Base-by-base conservation (phyloP, 2,888 invertebrate species). In the Aspidiotus destructor region DNA sequence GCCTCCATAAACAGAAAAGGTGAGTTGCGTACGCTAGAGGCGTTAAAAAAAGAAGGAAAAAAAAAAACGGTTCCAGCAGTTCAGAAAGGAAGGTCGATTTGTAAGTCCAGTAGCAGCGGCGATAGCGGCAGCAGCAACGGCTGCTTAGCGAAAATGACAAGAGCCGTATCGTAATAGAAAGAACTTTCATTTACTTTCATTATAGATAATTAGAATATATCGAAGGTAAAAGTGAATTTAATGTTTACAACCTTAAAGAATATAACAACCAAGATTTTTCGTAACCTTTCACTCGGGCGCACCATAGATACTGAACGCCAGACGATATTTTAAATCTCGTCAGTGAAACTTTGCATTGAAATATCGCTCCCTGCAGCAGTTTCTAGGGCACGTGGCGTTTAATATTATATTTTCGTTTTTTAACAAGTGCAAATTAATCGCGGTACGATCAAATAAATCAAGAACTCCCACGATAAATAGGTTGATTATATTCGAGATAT, bases 141-240 rank as follows among this genome's bases (percentile, higher is more conserved):
- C 54, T 44, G 65, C 55, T 58, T 65, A 57, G 57, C 65, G 58
- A 65, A 65, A 65, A 65, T 65, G 65, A 65, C 65, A 65, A 65
- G 55, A 55, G 17, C 42, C 41, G 55, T 53, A 55, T 28, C 28
- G 63, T 67, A 67, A 60, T 44, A 67, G 60, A 67, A 67, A 55
- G 52, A 67, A 67, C 67, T 67, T 67, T 67, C 67, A 67, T 67
- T 67, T 67, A 67, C 67, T 67, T 67, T 67, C 67, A 67, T 67
- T 67, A 67, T 67, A 67, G 58, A 67, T 67, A 67, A 67, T 67
- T 67, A 67, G 67, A 67, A 67, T 67, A 67, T 67, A 67, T 67
- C 67, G 67, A 67, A 67, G 67, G 67, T 67, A 67, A 67, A 67
- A 67, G 67, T 67, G 67, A 67, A 67, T 67, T 67, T 60, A 67